Base-by-base conservation (phyloP, 2,888 invertebrate genomes). In the Piscicola geometra region DNA sequence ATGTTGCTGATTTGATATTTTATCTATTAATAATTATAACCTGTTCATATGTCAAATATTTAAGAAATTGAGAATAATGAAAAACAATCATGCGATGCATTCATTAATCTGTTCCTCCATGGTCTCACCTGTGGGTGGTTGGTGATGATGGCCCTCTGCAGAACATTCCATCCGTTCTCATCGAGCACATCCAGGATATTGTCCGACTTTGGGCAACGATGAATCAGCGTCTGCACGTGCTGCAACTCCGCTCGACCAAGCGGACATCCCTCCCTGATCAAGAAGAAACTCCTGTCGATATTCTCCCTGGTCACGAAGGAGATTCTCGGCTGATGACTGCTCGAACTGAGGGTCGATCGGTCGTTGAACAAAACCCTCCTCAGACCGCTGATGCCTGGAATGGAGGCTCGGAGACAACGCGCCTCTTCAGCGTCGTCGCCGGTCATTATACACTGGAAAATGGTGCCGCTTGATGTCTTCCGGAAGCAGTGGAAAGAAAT, bases 141-240 rank as follows among this genome's bases (percentile, higher is more conserved):
- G 75, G 90, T 88, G 68, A 90, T 90, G 18, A 91, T 90, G 81
- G 90, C 90, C 81, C 90, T 90, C 84, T 92, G 92, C 67, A 91
- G 86, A 70, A 91, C 85, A 83, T 91, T 91, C 83, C 90, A 86
- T 88, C 78, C 91, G 89, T 82, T 89, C 21, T 79, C 79, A 64
- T 79, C 79, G 5, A 79, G 77, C 12, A 76, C 76, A 15, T 79
- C 79, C 1, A 79, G 76, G 25, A 79, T 75, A 74, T 79, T 79
- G 64, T 79, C 79, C n/a, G 75, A 71, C 21, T 77, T 71, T 1
- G 78, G 78, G 68, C 78, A 78, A 1, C 79, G 72, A 60, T 77
- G 78, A 30, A 79, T 68, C 50, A 79, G 73, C 3, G 79, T 79
- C 71, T 79, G 79, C 25, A 79, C 78, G 30, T 77, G 76, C 74